Evolutionary conservation across 2,797 vertebrate species (phyloP).

Genomic region (Lycodopsis pacificus): DNA sequence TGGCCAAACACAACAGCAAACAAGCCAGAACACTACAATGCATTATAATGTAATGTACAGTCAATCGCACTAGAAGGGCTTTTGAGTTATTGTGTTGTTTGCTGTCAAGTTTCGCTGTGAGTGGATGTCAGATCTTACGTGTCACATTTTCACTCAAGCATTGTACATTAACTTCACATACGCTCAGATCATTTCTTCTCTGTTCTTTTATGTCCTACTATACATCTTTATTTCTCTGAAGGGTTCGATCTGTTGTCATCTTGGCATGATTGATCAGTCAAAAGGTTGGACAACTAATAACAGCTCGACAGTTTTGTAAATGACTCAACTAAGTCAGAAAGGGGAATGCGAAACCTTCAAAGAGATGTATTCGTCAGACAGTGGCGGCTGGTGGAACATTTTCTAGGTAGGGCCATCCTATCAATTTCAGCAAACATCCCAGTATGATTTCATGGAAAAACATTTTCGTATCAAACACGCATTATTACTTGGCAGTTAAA

Average conservation of each 20-base stretch:
- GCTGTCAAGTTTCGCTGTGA: background rate
- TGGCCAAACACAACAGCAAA: background rate
- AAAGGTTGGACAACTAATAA: background rate
- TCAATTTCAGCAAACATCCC: too few species aligned
- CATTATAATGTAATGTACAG: background rate
- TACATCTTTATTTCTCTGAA: background rate
- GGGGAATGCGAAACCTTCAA: conserved; percentile 34
- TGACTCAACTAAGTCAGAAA: conserved; percentile 14
- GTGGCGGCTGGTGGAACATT: too few species aligned
- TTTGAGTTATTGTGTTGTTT: background rate
- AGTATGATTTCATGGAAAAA: too few species aligned
- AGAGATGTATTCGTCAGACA: conserved; percentile 16
- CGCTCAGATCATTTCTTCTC: background rate
- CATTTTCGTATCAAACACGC: too few species aligned
- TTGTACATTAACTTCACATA: background rate
- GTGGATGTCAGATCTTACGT: background rate
- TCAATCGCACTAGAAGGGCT: background rate
- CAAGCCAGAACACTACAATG: background rate
- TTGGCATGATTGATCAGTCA: conserved; percentile 17
- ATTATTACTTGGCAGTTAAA: too few species aligned
- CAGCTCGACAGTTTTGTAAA: conserved; percentile 18
- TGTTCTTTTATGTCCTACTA: background rate
- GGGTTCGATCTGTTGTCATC: conserved; percentile 1
- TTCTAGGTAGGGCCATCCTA: too few species aligned
- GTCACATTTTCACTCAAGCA: background rate